phyloP scores from a whole-genome alignment of 2,888 invertebrate species.

The Aspidiotus rigidus region DNA sequence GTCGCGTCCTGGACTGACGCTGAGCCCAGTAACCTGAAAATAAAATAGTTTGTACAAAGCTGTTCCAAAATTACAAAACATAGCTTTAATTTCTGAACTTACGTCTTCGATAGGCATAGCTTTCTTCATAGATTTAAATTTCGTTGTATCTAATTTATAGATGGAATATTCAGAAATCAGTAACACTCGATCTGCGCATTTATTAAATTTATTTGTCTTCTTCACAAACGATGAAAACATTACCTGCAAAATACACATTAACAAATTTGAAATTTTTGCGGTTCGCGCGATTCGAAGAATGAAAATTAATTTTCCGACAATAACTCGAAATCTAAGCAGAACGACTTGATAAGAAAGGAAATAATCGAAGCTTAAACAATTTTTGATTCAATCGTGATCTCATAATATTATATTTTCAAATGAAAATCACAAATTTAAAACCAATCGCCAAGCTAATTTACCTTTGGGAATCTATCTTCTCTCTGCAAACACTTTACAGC shows the following conservation, averaged over 20 bases:
- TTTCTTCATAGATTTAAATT: conserved; percentile 79
- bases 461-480: conserved; percentile 53
- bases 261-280: too few species aligned
- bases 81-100: conserved; percentile 15
- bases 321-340: too few species aligned
- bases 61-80: not conserved
- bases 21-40: conserved; percentile 65
- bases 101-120: conserved; percentile 71
- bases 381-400: too few species aligned
- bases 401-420: too few species aligned
- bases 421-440: not conserved
- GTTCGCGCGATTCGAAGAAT: too few species aligned
- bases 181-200: conserved; percentile 78
- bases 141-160: conserved; percentile 76
- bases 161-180: conserved; percentile 74
- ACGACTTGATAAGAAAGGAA: too few species aligned
- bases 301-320: too few species aligned
- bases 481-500: conserved; percentile 60
- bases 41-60: not conserved
- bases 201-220: conserved; percentile 64
- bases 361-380: too few species aligned
- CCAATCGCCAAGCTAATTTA: conserved; percentile 42
- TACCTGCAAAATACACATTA: conserved; percentile 41
- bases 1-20: conserved; percentile 75
- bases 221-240: conserved; percentile 60